Evolutionary conservation across 1,140 invertebrate species (phyloP).

Genomic region (Cecropterus lyciades): DNA sequence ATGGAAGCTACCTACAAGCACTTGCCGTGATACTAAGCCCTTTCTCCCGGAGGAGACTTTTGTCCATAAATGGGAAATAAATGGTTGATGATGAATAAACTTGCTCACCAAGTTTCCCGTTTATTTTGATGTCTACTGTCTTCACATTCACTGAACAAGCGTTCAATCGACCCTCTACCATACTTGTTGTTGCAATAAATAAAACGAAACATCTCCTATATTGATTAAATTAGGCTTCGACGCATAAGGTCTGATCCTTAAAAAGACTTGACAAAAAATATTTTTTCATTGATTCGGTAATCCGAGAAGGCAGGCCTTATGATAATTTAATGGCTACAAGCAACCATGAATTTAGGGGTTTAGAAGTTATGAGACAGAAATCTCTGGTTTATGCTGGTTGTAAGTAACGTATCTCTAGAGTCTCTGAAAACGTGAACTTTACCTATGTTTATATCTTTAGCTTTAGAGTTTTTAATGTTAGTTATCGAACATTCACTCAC

Average conservation of each 20-base stretch:
- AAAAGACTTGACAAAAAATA: slow-evolving; percentile 25
- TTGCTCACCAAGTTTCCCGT: too few relatives aligned
- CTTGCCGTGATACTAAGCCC: too few relatives aligned
- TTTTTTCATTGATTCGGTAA: slow-evolving; percentile 30
- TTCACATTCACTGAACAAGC: slow-evolving; percentile 1
- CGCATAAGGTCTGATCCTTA: slow-evolving; percentile 28
- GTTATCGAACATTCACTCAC: too few relatives aligned
- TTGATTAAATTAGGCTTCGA: slow-evolving; percentile 31
- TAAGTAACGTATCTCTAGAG: slow-evolving; percentile 16
- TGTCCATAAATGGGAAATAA: too few relatives aligned
- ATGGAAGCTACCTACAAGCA: too few relatives aligned
- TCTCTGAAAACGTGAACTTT: too few relatives aligned
- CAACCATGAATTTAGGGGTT: slow-evolving; percentile 38
- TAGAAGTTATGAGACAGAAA: slow-evolving; percentile 36
- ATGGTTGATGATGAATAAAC: too few relatives aligned
- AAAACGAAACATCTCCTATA: slow-evolving; percentile 21
- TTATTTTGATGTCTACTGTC: not conserved
- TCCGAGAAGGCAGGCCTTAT: slow-evolving; percentile 37
- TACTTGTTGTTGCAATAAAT: slow-evolving; percentile 15
- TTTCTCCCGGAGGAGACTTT: too few relatives aligned
- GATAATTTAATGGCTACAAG: slow-evolving; percentile 39
- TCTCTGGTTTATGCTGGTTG: slow-evolving; percentile 28
- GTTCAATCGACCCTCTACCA: slow-evolving; percentile 2
- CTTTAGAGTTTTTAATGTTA: too few relatives aligned
- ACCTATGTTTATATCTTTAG: too few relatives aligned